Evolutionary conservation across 2,888 invertebrate genomes (phyloP).

Genomic region (Caenorhabditis wallacei): DNA sequence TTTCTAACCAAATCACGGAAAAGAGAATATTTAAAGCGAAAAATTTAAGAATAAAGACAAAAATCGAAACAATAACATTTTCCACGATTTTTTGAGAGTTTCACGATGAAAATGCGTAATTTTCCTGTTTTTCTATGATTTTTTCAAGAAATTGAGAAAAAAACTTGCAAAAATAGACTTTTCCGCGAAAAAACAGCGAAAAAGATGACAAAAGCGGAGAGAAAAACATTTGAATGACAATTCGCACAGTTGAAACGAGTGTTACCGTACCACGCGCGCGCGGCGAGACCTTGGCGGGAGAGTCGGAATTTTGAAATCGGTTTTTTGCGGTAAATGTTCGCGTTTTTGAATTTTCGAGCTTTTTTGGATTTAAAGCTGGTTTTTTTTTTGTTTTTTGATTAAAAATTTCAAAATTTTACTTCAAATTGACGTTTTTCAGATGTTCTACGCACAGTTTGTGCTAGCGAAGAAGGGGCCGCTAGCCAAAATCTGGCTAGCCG

Average conservation of each 20-base stretch:
- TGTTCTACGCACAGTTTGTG: conserved; percentile 67
- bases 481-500: conserved; percentile 99
- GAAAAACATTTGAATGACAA: conserved; percentile 55
- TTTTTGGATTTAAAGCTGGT: neutral
- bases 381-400: conserved; percentile 8
- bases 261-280: conserved; percentile 45
- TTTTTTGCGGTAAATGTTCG: conserved; percentile 20
- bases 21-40: too few relatives aligned
- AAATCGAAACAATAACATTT: too few relatives aligned
- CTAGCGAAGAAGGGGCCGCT: conserved; percentile 89
- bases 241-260: conserved; percentile 52
- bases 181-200: neutral
- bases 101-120: too few relatives aligned
- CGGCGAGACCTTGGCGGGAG: conserved; percentile 44
- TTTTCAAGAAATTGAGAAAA: conserved; percentile 8
- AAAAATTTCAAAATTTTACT: neutral
- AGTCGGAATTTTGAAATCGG: conserved; percentile 6
- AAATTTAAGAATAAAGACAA: too few relatives aligned
- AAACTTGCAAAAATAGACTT: neutral
- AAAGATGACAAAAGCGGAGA: conserved; percentile 4
- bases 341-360: conserved; percentile 4
- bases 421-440: conserved; percentile 12
- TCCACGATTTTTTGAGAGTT: too few relatives aligned
- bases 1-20: too few relatives aligned
- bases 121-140: neutral